Conservation (phyloP, 2,888 invertebrate genomes). For the Tetrapedia diversipes region DNA sequence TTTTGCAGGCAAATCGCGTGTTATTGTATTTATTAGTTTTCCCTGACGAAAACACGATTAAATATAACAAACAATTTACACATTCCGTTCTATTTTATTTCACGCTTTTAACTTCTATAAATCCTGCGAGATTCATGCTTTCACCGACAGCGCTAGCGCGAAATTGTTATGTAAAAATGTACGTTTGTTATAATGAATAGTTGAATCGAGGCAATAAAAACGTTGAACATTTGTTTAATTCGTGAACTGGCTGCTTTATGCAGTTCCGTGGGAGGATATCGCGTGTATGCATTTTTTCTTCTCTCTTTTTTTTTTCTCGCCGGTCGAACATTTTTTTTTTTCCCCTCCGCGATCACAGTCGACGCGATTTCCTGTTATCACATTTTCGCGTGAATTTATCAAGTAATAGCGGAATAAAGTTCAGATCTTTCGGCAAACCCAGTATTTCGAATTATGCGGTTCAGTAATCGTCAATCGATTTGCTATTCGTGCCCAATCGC, state of each 20-base stretch:
- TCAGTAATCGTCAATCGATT: conserved; percentile 67
- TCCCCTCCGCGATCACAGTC: not conserved
- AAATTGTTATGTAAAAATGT: not conserved
- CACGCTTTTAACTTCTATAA: not conserved
- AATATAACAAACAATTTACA: not conserved
- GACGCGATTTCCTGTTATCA: conserved; percentile 5
- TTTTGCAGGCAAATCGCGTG: not conserved
- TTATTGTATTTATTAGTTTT: not conserved
- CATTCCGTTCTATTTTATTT: not conserved
- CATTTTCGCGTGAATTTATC: conserved; percentile 38
- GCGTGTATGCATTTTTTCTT: not conserved
- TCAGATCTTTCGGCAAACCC: conserved; percentile 50
- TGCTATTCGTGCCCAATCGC: conserved; percentile 60
- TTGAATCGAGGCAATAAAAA: too few relatives aligned
- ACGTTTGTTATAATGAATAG: too few relatives aligned
- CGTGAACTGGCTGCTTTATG: not conserved
- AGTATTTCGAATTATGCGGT: conserved; percentile 64
- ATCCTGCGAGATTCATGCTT: not conserved
- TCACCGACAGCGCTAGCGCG: too few relatives aligned
- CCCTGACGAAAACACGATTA: not conserved
- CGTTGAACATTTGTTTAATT: conserved; percentile 7
- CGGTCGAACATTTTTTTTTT: not conserved
- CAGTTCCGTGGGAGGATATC: not conserved
- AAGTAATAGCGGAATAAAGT: conserved; percentile 25
- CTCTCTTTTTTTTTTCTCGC: not conserved